A percentile compares a stretch with the other conserved stretches of the same genome.
Conservation (phyloP, 2,888 invertebrate species). For the Toxonevra muliebris region DNA sequence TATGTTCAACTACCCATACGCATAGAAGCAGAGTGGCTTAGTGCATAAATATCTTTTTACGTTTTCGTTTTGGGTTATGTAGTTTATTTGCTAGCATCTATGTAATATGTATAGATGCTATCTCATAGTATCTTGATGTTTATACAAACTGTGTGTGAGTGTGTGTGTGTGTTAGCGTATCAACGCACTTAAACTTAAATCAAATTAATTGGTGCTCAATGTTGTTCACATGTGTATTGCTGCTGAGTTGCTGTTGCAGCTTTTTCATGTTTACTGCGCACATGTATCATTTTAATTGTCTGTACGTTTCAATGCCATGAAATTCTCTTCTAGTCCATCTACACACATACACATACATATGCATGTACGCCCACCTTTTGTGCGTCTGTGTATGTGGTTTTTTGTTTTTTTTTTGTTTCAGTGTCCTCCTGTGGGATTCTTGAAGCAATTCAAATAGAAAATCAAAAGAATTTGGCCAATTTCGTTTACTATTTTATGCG, state of each 20-base stretch:
- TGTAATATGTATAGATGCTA: too few relatives aligned
- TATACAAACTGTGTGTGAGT: too few relatives aligned
- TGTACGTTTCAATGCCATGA: slow-evolving; percentile 30
- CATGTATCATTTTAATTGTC: slow-evolving; percentile 13
- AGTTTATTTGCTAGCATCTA: too few relatives aligned
- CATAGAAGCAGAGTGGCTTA: too few relatives aligned
- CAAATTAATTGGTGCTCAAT: slow-evolving; percentile 39
- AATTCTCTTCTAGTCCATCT: slow-evolving; percentile 16
- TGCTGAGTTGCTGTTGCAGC: background rate
- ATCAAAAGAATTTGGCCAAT: slow-evolving; percentile 56
- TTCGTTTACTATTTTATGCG: slow-evolving; percentile 23
- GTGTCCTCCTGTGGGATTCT: slow-evolving; percentile 56
- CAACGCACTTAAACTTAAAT: slow-evolving; percentile 18
- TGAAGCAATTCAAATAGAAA: slow-evolving; percentile 62
- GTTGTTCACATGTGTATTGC: background rate
- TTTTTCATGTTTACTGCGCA: too few relatives aligned
- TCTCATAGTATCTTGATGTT: too few relatives aligned
- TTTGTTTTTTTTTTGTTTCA: slow-evolving; percentile 11
- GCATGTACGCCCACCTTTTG: background rate
- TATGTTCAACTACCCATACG: too few relatives aligned
- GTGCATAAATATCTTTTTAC: too few relatives aligned
- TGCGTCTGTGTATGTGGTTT: background rate
- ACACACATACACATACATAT: slow-evolving; percentile 32
- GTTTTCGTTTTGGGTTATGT: background rate
- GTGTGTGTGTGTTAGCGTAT: too few relatives aligned